Conservation (phyloP, 1,140 invertebrate genomes). For the Musca vetustissima region DNA sequence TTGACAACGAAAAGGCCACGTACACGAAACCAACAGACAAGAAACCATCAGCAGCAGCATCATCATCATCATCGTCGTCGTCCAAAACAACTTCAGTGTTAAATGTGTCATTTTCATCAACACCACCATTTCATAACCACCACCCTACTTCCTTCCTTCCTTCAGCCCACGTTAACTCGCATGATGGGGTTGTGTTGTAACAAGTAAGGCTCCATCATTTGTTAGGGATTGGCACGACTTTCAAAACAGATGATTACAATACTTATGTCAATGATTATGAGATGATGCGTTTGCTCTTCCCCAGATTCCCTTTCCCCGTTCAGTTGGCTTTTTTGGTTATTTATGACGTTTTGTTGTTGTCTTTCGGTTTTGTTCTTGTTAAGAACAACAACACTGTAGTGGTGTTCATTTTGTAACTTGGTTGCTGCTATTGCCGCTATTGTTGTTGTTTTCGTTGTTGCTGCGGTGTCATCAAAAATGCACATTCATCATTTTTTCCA, state of each 20-base stretch:
- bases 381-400: background rate
- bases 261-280: conserved; percentile 21
- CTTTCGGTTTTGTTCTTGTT: background rate
- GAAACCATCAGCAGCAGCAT: too few relatives aligned
- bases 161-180: too few relatives aligned
- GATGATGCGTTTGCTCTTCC: conserved; percentile 3
- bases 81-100: too few relatives aligned
- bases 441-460: background rate
- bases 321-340: background rate
- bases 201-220: background rate
- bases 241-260: conserved; percentile 20
- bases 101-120: too few relatives aligned
- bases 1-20: too few relatives aligned
- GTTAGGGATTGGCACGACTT: background rate
- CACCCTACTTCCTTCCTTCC: too few relatives aligned
- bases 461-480: conserved; percentile 21
- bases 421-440: background rate
- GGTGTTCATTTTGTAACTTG: background rate
- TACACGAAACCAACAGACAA: too few relatives aligned
- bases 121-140: too few relatives aligned
- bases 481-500: conserved; percentile 22
- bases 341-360: background rate
- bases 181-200: too few relatives aligned
- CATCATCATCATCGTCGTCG: too few relatives aligned
- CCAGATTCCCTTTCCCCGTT: background rate